These are phyloP conservation scores for Cerceris rybyensis DNA, from an alignment of 2,888 invertebrate genomes.

Conservation along the genomic window DNA sequence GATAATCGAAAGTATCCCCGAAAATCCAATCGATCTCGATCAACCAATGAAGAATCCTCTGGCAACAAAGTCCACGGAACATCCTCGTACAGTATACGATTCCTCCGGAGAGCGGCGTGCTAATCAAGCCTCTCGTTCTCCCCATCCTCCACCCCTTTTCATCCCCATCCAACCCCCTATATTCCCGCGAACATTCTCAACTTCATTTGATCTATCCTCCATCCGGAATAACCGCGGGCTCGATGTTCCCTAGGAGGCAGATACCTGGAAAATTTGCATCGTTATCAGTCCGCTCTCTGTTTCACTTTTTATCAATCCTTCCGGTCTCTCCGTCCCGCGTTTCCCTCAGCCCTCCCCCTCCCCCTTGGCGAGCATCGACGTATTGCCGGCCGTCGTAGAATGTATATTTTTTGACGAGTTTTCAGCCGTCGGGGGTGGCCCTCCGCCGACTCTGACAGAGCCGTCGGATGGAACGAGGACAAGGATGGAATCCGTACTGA, in stretches of 20 bases:
- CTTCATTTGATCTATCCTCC: slow-evolving; percentile 30
- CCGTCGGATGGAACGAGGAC: slow-evolving; percentile 55
- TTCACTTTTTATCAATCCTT: slow-evolving; percentile 37
- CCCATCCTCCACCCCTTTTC: background rate
- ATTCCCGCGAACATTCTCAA: slow-evolving; percentile 20
- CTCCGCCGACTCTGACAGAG: slow-evolving; percentile 54
- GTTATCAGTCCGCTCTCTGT: slow-evolving; percentile 44
- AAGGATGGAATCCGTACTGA: slow-evolving; percentile 68
- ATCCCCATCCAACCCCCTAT: background rate
- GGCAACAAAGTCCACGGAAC: too few species aligned
- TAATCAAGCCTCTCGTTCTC: too few species aligned
- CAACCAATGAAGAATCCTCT: too few species aligned
- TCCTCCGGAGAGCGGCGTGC: too few species aligned
- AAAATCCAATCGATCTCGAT: too few species aligned
- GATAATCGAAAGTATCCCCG: too few species aligned
- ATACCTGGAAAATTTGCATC: slow-evolving; percentile 58
- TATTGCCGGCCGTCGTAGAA: slow-evolving; percentile 58
- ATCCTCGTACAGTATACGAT: too few species aligned
- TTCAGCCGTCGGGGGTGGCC: slow-evolving; percentile 44
- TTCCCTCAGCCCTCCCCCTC: slow-evolving; percentile 14
- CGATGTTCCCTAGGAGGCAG: slow-evolving; percentile 34
- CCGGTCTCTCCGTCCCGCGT: slow-evolving; percentile 18
- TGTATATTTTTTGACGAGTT: slow-evolving; percentile 70
- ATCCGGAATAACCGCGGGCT: slow-evolving; percentile 41
- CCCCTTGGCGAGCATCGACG: slow-evolving; percentile 49